Conservation (phyloP, 2,797 vertebrate species). For the Thripadectes ignobilis region DNA sequence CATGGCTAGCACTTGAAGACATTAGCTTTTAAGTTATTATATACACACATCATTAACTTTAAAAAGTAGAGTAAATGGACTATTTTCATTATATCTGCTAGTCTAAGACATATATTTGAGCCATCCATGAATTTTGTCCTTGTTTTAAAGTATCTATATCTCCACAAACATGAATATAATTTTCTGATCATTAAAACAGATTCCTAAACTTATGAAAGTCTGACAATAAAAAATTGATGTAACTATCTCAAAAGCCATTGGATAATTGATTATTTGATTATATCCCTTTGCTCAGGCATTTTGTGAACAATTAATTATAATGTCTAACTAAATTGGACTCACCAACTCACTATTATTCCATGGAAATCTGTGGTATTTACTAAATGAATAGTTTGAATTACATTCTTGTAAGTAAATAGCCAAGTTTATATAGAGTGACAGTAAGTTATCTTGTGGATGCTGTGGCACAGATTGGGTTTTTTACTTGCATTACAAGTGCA, state of each 20-base stretch:
- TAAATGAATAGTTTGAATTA: slow-evolving; percentile 44
- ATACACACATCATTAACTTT: slow-evolving; percentile 19
- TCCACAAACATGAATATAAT: slow-evolving; percentile 3
- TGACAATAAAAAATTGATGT: neutral
- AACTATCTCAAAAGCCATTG: slow-evolving; percentile 32
- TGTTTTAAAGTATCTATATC: neutral
- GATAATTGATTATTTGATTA: slow-evolving; percentile 51
- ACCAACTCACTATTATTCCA: slow-evolving; percentile 55
- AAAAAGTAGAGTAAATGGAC: neutral
- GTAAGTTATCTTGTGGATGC: neutral
- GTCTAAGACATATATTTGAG: slow-evolving; percentile 17
- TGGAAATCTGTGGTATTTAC: slow-evolving; percentile 66
- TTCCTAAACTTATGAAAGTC: slow-evolving; percentile 13
- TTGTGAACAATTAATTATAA: slow-evolving; percentile 54
- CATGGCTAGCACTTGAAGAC: slow-evolving; percentile 31
- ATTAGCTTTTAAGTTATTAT: slow-evolving; percentile 30
- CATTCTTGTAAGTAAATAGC: slow-evolving; percentile 52
- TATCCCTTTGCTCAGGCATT: slow-evolving; percentile 15
- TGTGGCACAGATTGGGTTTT: neutral
- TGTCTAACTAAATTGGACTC: slow-evolving; percentile 49
- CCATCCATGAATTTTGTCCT: neutral
- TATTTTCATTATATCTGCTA: neutral
- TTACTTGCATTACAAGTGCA: neutral
- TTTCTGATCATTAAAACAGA: slow-evolving; percentile 14
- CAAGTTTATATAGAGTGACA: slow-evolving; percentile 14